Evolutionary conservation across 2,113 vertebrate genomes (phyloP).

Genomic region (Dicentrarchus labrax): DNA sequence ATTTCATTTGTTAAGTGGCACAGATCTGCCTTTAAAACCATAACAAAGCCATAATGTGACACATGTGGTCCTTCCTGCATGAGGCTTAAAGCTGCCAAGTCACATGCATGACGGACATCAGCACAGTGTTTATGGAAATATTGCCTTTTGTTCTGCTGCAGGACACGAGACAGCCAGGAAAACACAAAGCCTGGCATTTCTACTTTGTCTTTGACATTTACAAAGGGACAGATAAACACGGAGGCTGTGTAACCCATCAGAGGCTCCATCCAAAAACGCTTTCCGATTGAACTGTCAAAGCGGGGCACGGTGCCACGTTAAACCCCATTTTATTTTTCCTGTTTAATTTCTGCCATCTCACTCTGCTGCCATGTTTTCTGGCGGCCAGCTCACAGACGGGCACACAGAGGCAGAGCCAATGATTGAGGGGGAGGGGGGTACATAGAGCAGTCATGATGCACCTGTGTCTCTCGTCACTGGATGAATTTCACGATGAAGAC

Average conservation of each 20-base stretch:
- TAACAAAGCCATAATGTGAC: not conserved
- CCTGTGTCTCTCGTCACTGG: slow-evolving; percentile 46
- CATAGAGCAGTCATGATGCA: slow-evolving; percentile 34
- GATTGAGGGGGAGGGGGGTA: not conserved
- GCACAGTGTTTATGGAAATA: slow-evolving; percentile 65
- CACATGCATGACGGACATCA: slow-evolving; percentile 49
- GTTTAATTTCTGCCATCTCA: slow-evolving; percentile 45
- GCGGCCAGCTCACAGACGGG: not conserved
- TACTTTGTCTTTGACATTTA: slow-evolving; percentile 72
- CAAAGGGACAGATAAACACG: slow-evolving; percentile 62
- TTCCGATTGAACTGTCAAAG: slow-evolving; percentile 47
- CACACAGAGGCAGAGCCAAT: not conserved
- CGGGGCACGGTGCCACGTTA: slow-evolving; percentile 42
- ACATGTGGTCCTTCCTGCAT: slow-evolving; percentile 12
- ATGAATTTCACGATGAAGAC: slow-evolving; percentile 43
- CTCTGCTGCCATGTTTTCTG: slow-evolving; percentile 31
- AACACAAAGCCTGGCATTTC: slow-evolving; percentile 70
- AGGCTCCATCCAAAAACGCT: slow-evolving; percentile 41
- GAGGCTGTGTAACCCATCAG: slow-evolving; percentile 41
- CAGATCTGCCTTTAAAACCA: slow-evolving; percentile 16
- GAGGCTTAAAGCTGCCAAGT: slow-evolving; percentile 27
- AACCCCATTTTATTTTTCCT: slow-evolving; percentile 41
- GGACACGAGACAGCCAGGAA: slow-evolving; percentile 50
- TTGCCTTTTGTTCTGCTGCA: slow-evolving; percentile 54
- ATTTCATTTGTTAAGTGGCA: not conserved